phyloP scores from a whole-genome alignment of 2,888 invertebrate species.

The Choristoneura rosaceana region DNA sequence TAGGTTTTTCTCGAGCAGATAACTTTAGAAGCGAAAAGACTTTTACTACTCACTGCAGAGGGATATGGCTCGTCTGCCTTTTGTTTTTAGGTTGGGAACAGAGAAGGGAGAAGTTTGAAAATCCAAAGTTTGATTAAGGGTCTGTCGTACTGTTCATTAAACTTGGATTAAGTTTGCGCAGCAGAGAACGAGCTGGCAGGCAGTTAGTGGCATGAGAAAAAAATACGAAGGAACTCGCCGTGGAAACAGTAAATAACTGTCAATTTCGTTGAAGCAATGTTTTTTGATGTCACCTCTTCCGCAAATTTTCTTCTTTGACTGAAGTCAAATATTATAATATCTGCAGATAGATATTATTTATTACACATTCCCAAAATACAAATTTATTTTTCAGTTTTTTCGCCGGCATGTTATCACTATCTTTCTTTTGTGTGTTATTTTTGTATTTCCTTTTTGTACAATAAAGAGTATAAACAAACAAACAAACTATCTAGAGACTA shows the following conservation, averaged over 20 bases:
- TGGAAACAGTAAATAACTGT: constrained; percentile 40
- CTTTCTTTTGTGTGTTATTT: no score
- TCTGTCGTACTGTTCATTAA: constrained; percentile 86
- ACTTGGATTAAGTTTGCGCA: constrained; percentile 86
- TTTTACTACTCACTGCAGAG: constrained; percentile 38
- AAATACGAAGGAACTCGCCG: constrained; percentile 55
- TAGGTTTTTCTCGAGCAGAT: constrained; percentile 77
- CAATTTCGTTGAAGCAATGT: constrained; percentile 27
- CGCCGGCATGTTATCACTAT: no score
- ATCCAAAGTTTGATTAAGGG: constrained; percentile 85
- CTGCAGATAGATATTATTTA: no score
- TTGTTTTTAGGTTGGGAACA: constrained; percentile 55
- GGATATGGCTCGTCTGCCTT: constrained; percentile 49
- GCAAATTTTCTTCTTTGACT: not conserved
- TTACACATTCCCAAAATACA: no score
- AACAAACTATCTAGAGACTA: no score
- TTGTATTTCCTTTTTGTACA: no score
- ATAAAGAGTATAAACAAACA: no score
- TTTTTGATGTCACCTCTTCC: constrained; percentile 15
- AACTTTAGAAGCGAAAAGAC: constrained; percentile 50
- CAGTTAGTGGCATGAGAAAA: constrained; percentile 83
- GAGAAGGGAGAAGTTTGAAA: constrained; percentile 59
- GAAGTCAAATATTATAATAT: no score
- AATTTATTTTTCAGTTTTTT: no score
- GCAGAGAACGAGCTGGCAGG: constrained; percentile 84